phyloP scores from a whole-genome alignment of 1,140 invertebrate species.

The Penaeus chinensis region DNA sequence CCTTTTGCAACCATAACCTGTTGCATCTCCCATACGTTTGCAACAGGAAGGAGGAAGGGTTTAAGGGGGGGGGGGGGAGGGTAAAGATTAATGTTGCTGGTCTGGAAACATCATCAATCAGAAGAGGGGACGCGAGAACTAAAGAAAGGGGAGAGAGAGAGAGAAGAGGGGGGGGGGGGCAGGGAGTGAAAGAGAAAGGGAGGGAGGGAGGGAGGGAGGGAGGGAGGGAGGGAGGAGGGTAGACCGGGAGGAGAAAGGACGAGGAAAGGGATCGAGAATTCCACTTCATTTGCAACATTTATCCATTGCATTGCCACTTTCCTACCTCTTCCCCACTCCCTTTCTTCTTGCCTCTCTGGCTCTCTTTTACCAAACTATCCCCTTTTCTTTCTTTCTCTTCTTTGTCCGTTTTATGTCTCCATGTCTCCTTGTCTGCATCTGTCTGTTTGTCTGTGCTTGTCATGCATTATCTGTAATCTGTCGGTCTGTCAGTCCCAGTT shows the following conservation, averaged over 20 bases:
- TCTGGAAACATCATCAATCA: constrained; percentile 1
- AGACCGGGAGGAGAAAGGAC: background rate
- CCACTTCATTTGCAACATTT: background rate
- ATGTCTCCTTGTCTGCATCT: background rate
- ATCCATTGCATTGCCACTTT: background rate
- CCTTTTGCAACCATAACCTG: background rate
- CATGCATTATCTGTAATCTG: too few species aligned
- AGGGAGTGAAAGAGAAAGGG: background rate
- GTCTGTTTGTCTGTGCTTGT: too few species aligned
- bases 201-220: background rate
- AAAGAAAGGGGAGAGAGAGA: constrained; percentile 23
- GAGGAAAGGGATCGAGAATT: background rate
- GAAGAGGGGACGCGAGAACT: background rate
- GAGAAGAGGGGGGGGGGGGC: constrained; percentile 8
- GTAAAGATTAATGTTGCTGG: constrained; percentile 5
- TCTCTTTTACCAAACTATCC: background rate
- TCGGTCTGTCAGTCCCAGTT: too few species aligned
- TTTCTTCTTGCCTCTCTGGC: background rate
- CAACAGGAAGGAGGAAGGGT: background rate
- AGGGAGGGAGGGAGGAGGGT: background rate
- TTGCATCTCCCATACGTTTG: constrained; percentile 17
- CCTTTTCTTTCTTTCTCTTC: background rate
- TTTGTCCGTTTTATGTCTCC: background rate
- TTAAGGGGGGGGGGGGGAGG: background rate
- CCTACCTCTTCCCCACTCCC: background rate